A percentile compares a stretch with the other conserved stretches of the same genome.
Evolutionary conservation across 2,113 vertebrate genomes (phyloP).

Genomic region (Oxyura jamaicensis): DNA sequence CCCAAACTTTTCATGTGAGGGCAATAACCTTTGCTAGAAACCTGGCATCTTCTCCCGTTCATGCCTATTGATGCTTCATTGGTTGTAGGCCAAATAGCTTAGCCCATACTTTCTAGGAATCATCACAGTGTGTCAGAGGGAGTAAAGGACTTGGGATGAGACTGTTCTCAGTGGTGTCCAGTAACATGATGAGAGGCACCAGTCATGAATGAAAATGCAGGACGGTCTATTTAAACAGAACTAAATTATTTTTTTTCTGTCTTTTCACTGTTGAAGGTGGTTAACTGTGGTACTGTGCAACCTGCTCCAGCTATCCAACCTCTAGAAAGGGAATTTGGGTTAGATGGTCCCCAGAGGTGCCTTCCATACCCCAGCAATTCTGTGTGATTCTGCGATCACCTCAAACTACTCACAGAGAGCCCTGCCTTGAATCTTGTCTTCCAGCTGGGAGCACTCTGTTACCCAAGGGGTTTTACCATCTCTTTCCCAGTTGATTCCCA

Average conservation of each 20-base stretch:
- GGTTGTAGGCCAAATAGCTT: background rate
- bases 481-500: background rate
- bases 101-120: background rate
- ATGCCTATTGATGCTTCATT: background rate
- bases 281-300: background rate
- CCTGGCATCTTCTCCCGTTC: background rate
- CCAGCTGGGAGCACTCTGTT: background rate
- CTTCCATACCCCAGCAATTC: background rate
- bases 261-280: no score
- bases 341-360: background rate
- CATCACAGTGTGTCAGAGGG: no score
- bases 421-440: background rate
- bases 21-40: background rate
- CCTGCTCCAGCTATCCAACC: background rate
- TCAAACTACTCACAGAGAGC: accelerated
- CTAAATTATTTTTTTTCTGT: no score
- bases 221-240: no score
- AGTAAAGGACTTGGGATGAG: no score
- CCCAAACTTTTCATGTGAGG: background rate
- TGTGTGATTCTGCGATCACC: background rate
- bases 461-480: background rate
- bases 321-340: background rate
- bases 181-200: no score
- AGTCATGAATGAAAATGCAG: no score
- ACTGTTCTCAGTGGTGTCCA: no score